A percentile compares a stretch with the other conserved stretches of the same genome.
Evolutionary conservation across 2,113 vertebrate genomes (phyloP).

Genomic region (Entelurus aequoreus): DNA sequence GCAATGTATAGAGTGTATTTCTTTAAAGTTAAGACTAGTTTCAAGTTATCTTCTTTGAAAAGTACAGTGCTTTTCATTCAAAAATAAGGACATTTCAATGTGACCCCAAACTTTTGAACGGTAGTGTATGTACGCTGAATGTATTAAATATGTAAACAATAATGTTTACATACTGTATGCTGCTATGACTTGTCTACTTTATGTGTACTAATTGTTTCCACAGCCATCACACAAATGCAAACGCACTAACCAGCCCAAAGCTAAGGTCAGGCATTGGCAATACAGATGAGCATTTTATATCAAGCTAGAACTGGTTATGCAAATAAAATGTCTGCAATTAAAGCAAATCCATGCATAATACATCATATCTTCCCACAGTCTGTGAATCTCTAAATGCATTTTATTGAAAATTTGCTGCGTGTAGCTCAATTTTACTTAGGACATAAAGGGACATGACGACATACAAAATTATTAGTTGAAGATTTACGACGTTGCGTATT

Average conservation of each 20-base stretch:
- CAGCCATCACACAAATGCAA: slow-evolving; percentile 7
- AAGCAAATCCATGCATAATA: slow-evolving; percentile 65
- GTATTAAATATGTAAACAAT: slow-evolving; percentile 6
- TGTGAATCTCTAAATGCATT: background rate
- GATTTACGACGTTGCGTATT: too few species aligned
- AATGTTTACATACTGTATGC: background rate
- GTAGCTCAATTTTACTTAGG: slow-evolving; percentile 4
- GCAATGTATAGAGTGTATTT: too few species aligned
- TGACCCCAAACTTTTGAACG: too few species aligned
- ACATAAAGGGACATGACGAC: slow-evolving; percentile 28
- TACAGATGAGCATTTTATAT: slow-evolving; percentile 57
- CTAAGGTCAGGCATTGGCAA: slow-evolving; percentile 53
- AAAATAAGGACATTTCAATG: too few species aligned
- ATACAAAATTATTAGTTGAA: background rate
- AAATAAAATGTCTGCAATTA: slow-evolving; percentile 60
- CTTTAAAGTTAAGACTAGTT: too few species aligned
- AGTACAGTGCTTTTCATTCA: too few species aligned
- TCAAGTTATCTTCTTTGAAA: too few species aligned
- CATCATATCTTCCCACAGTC: slow-evolving; percentile 40
- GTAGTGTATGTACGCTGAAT: background rate
- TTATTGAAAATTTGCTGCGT: slow-evolving; percentile 25
- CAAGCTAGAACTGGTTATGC: slow-evolving; percentile 60
- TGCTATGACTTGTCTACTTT: slow-evolving; percentile 14
- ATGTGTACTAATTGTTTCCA: slow-evolving; percentile 16
- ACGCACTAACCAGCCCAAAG: slow-evolving; percentile 37